Base-by-base conservation (phyloP, 2,888 invertebrate species). In the Luperina nickerlii region DNA sequence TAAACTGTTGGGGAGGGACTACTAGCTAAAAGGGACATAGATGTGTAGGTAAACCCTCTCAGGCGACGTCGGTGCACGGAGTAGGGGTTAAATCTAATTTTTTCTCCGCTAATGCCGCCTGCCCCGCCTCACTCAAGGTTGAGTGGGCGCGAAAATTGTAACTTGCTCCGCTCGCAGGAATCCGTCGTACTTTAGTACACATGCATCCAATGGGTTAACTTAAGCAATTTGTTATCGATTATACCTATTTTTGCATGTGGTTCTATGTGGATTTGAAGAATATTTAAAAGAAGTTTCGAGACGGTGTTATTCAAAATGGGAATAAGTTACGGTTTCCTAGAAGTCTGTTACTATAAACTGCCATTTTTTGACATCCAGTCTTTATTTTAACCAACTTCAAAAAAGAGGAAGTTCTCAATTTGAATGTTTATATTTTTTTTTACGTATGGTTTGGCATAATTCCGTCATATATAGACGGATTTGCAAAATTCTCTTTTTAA, bases 61-160 rank as follows among this genome's bases (percentile, higher is more conserved):
- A 87, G 89, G 88, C 90, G 88, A 83, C 72, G 74, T 8, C 54
- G 70, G 83, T 76, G 79, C 84, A 79, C 88, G 92, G 94, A 92
- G 94, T 94, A 94, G 95, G 95, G 94, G 94, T 94, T 94, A 95
- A 96, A 96, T 96, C 95, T 95, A 96, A 96, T 96, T 96, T 95
- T 95, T 93, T 94, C 93, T 90, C 94, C 94, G 92, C 94, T 96
- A 96, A 96, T 96, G 95, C 93, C 87, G 89, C 92, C 91, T 88
- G 91, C 91, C 92, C 92, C 90, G 90, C 92, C 92, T 87, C 88
- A 87, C 93, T 93, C 92, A 94, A 93, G 95, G 94, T 94, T 94
- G 95, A 94, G 94, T 93, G 94, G 94, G 93, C 94, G 93, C 93
- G 93, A 94, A 96, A 95, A 95, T 95, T 95, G 94, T 87, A 87